These are phyloP conservation scores for Ploceus nigricollis DNA, from an alignment of 2,113 vertebrate species.

Conservation along the genomic window DNA sequence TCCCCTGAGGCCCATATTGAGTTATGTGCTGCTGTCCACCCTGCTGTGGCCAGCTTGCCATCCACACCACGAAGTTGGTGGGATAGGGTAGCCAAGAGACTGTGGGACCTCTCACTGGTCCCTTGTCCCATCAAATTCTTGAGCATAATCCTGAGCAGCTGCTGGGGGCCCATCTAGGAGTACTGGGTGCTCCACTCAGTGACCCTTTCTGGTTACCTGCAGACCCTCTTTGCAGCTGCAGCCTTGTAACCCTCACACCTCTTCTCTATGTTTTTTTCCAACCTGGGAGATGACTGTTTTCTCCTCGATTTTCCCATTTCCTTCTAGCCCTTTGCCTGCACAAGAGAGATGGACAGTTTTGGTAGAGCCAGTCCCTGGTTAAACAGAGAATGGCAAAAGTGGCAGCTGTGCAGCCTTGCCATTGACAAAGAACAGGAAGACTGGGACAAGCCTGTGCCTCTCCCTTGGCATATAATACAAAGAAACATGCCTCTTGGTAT, in stretches of 20 bases:
- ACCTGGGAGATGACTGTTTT: not conserved
- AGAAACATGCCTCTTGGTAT: not conserved
- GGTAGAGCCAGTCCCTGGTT: not conserved
- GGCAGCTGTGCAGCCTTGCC: not conserved
- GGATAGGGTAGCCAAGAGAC: not conserved
- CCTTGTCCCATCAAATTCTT: not conserved
- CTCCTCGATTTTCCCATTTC: not conserved
- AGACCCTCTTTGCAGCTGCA: not conserved
- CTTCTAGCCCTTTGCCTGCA: not conserved
- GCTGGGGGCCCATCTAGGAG: not conserved
- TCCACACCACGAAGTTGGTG: not conserved
- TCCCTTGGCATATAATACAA: not conserved
- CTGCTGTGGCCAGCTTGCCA: not conserved
- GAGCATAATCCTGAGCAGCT: not conserved
- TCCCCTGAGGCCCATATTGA: not conserved
- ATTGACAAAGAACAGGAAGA: not conserved
- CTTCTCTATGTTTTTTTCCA: not conserved
- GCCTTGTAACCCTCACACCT: not conserved
- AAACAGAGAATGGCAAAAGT: not conserved
- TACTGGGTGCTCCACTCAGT: not conserved
- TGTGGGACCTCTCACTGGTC: not conserved
- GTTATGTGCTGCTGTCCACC: not conserved
- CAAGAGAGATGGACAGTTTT: not conserved
- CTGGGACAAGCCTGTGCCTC: not conserved
- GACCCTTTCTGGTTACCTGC: not conserved